Base-by-base conservation (phyloP, 2,113 vertebrate genomes). In the Tenrec ecaudatus region DNA sequence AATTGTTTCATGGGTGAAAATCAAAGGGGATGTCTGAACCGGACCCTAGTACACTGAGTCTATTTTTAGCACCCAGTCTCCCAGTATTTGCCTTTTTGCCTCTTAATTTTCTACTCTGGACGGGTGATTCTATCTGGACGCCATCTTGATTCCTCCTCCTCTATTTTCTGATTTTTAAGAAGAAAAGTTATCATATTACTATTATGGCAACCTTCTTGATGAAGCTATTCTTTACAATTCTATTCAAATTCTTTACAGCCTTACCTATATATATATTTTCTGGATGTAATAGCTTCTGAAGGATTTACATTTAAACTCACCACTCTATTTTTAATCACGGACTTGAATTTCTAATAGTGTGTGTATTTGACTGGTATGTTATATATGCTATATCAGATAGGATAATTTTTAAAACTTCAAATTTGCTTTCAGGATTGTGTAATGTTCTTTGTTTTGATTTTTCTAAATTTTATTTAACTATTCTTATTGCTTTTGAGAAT, bases 131-230 rank as follows among this genome's bases (percentile, higher is more conserved):
- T 40, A 40, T 40, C 40, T 40, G 40, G 40, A 40, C 40, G 40
- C 7, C 40, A 40, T 40, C 40, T 40, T 40, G 40, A 40, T 40
- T 40, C 40, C 40, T 40, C 40, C 40, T 40, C 40, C 40, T 40
- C 40, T 40, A 40, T 40, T 40, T 40, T 19, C 12, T 58, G 57
- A 19, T 79, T 86, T 91, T 57, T 77, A 75, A 79, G 73, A 85
- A 22, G 33, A 33, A 33, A 87, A 33, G 6, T 87, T 29, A 79
- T 0, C 33, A 25, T 0, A 12, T 68, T 20, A 38, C 0, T 64
- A 76, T 86, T 80, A 75, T 76, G 58, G 75, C 89, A 29, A 80
- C 8, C 78, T 89, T 86, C 10, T 94, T 73, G 7, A 53, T 84
- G 91, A 89, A 60, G 62, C 68, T 73, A 57, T 5, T 77, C n/a